These are phyloP conservation scores for Rhaphigaster nebulosa DNA, from an alignment of 2,888 invertebrate species.

Conservation along the genomic window DNA sequence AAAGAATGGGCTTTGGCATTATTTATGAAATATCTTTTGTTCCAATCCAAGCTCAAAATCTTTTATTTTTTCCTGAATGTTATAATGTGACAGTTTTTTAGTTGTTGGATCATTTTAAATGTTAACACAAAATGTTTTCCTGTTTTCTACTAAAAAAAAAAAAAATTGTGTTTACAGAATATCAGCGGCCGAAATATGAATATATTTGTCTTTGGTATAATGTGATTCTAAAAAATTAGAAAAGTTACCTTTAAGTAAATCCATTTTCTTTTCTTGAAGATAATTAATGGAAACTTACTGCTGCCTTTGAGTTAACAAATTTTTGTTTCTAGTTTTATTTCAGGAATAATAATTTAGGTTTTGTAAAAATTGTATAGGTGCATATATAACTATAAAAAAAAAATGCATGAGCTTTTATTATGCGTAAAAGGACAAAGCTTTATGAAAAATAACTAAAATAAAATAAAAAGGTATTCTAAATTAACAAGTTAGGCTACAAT, in stretches of 20 bases:
- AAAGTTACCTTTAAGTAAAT: neutral
- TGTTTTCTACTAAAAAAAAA: neutral
- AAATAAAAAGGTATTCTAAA: neutral
- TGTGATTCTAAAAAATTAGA: neutral
- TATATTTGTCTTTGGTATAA: neutral
- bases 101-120: no score
- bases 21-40: neutral
- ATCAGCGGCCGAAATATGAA: neutral
- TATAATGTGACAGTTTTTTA: no score
- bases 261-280: neutral
- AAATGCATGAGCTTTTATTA: neutral
- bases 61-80: no score
- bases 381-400: neutral
- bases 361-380: constrained; percentile 21
- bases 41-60: neutral
- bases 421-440: neutral
- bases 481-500: neutral
- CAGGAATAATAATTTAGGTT: neutral
- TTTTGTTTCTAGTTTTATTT: constrained; percentile 7
- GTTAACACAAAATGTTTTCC: neutral
- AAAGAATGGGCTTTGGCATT: neutral
- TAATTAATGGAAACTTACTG: no score
- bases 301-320: neutral
- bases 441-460: neutral
- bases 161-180: neutral